Base-by-base conservation (phyloP, 1,140 invertebrate genomes). In the Ericerus pela region DNA sequence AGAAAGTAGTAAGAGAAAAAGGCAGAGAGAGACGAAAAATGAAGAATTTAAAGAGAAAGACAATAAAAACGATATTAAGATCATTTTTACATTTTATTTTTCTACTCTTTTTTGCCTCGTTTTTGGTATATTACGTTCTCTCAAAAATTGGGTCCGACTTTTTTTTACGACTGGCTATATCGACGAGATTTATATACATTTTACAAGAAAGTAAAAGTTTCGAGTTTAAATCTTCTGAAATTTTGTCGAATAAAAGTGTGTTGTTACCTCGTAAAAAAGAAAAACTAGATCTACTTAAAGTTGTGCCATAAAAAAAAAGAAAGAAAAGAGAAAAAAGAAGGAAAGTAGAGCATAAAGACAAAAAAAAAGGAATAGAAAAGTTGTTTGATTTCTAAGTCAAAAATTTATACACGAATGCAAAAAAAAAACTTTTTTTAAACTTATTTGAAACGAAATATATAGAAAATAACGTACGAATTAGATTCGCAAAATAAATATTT, bases 161-260 rank as follows among this genome's bases (percentile, higher is more conserved):
- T 24, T 24, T 47, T 47, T 47, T 47, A 47, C 41, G 41, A 47
- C 26, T 24, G 41, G 41, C 41, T 47, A 47, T 47, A 47, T 47
- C 41, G 12, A 24, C 26, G 26, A 47, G 16, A 47, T 47, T 47
- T 47, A 47, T 47, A 47, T n/a, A n/a, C 18, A 47, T 47, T 47
- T 16, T 18, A 38, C 36, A n/a, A 38, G 36, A 47, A 47, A 47
- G 41, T 47, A 47, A 47, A 47, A 47, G 20, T 47, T 47, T 47
- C 18, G 3, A 47, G 41, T 47, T 47, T 47, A 47, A 47, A 47
- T 47, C 41, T 47, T 47, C 20, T 24, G 20, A 47, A 47, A 47
- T 47, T 47, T 47, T 47, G 41, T 47, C 41, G 41, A 47, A 47
- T 47, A 47, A 47, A 47, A 47, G 41, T 47, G 41, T 47, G 41